phyloP scores from a whole-genome alignment of 2,888 invertebrate genomes.

The Antheraea assamensis region DNA sequence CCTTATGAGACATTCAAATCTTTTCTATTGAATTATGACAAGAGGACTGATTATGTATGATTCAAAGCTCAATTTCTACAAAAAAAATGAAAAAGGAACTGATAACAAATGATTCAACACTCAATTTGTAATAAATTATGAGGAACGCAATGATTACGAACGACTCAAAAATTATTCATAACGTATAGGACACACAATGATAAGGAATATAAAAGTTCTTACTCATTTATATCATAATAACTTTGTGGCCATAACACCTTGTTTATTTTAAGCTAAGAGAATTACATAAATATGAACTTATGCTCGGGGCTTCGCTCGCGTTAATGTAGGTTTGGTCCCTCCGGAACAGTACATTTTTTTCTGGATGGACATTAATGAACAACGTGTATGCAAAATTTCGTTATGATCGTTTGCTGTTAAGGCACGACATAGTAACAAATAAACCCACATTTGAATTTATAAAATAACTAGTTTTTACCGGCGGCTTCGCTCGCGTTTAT shows the following conservation, averaged over 20 bases:
- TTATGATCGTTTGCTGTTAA: no score
- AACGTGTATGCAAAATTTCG: no score
- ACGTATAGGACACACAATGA: background rate
- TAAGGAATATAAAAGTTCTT: background rate
- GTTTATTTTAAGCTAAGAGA: background rate
- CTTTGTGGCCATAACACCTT: background rate
- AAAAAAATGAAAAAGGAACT: background rate
- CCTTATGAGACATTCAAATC: no score
- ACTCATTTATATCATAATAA: background rate
- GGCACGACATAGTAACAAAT: no score
- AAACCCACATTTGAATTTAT: no score
- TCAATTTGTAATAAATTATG: background rate
- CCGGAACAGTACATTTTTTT: no score
- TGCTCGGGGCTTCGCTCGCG: no score
- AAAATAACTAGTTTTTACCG: no score
- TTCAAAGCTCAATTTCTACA: background rate
- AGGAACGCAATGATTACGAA: background rate
- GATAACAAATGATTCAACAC: background rate
- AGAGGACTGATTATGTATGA: background rate
- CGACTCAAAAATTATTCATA: constrained; percentile 3
- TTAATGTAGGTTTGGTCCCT: no score
- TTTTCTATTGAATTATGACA: background rate
- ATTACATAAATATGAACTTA: background rate
- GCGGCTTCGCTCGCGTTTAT: no score
- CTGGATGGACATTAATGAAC: no score